phyloP scores from a whole-genome alignment of 2,888 invertebrate genomes.

The Amphipoea lucens region DNA sequence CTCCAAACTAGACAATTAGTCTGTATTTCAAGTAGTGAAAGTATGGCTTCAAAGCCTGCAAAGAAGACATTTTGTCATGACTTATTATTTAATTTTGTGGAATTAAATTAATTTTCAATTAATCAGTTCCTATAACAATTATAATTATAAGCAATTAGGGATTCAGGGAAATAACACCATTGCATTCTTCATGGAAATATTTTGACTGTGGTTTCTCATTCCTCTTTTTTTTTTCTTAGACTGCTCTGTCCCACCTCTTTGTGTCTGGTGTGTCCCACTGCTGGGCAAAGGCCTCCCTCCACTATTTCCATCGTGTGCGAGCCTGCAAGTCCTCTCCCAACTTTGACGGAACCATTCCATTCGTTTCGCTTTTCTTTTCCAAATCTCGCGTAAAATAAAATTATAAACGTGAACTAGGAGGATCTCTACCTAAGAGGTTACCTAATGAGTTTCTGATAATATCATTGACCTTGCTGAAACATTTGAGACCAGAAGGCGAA shows the following conservation, averaged over 20 bases:
- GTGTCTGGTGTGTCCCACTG: too few relatives aligned
- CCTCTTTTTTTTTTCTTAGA: background rate
- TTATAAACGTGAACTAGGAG: background rate
- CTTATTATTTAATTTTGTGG: background rate
- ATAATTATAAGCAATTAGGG: background rate
- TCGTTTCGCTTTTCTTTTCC: background rate
- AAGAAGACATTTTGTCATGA: background rate
- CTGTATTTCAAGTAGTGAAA: background rate
- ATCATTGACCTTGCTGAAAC: background rate
- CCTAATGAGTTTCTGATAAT: background rate
- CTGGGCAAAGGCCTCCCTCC: too few relatives aligned
- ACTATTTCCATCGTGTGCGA: too few relatives aligned
- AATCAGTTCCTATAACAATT: background rate
- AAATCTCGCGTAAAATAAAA: background rate
- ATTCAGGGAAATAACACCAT: background rate
- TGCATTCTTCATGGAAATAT: background rate
- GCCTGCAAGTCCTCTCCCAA: background rate
- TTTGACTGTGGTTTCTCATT: background rate
- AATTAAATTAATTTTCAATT: background rate
- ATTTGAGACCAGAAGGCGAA: background rate
- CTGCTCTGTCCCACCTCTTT: too few relatives aligned
- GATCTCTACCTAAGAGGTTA: background rate
- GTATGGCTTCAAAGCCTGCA: background rate
- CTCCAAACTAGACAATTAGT: too few relatives aligned
- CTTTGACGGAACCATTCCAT: background rate